phyloP scores from a whole-genome alignment of 1,140 invertebrate species.

The Drosophila setifemur region DNA sequence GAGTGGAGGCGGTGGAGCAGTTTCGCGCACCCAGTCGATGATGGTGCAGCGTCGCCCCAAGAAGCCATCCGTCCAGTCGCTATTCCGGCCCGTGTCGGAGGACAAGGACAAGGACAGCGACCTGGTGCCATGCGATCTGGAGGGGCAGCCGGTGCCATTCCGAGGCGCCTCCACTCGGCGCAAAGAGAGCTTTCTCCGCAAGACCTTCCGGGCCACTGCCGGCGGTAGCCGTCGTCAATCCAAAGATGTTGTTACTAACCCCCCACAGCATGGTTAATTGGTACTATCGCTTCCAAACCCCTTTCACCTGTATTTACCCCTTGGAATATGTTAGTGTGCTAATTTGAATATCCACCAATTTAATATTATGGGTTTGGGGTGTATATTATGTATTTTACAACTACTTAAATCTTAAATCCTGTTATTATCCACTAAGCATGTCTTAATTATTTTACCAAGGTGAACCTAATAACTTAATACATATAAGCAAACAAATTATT shows the following conservation, averaged over 20 bases:
- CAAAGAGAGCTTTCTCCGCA: slow-evolving; percentile 81
- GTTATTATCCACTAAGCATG: too few relatives aligned
- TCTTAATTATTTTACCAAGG: not conserved
- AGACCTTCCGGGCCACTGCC: slow-evolving; percentile 73
- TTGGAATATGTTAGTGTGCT: slow-evolving; percentile 13
- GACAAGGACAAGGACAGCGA: slow-evolving; percentile 29
- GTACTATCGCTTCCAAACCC: slow-evolving; percentile 10
- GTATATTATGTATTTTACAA: not conserved
- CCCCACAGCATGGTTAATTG: slow-evolving; percentile 29
- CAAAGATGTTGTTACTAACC: slow-evolving; percentile 71
- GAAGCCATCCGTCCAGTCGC: slow-evolving; percentile 43
- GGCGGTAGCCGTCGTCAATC: slow-evolving; percentile 43
- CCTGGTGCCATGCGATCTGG: slow-evolving; percentile 22
- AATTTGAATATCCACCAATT: slow-evolving; percentile 11
- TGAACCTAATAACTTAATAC: not conserved
- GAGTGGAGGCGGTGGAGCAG: slow-evolving; percentile 40
- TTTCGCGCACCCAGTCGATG: slow-evolving; percentile 62
- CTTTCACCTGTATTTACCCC: slow-evolving; percentile 11
- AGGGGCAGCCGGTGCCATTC: slow-evolving; percentile 7
- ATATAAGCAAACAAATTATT: not conserved
- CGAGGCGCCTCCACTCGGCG: slow-evolving; percentile 44
- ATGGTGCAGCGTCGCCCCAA: slow-evolving; percentile 52
- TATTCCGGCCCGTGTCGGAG: slow-evolving; percentile 12
- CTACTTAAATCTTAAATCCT: not conserved
- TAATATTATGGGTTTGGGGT: not conserved